Conservation (phyloP, 1,140 invertebrate species). For the Carcinoscorpius rotundicauda region DNA sequence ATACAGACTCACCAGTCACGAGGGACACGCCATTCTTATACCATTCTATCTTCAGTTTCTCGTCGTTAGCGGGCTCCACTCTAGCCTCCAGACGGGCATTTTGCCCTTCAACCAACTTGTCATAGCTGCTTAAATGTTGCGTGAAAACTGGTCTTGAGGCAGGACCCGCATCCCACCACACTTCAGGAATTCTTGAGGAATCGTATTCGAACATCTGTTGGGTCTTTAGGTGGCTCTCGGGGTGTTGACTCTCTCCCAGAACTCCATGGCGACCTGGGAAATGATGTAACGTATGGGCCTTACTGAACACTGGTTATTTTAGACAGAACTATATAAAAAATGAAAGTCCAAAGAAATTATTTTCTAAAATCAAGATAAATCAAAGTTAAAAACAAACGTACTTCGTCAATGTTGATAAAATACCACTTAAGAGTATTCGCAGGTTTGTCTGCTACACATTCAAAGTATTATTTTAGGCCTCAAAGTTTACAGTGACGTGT, state of each 20-base stretch:
- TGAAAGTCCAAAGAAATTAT: too few relatives aligned
- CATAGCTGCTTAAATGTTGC: slow-evolving; percentile 72
- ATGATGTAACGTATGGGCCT: too few relatives aligned
- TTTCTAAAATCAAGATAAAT: too few relatives aligned
- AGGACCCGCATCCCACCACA: slow-evolving; percentile 61
- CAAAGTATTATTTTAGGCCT: too few relatives aligned
- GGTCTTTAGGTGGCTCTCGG: slow-evolving; percentile 79
- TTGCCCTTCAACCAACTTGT: slow-evolving; percentile 68
- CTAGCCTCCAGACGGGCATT: slow-evolving; percentile 27
- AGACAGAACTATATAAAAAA: too few relatives aligned
- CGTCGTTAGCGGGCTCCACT: slow-evolving; percentile 35
- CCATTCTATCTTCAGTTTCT: slow-evolving; percentile 55
- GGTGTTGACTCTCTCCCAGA: slow-evolving; percentile 62
- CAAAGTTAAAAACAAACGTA: too few relatives aligned
- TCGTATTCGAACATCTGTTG: slow-evolving; percentile 67
- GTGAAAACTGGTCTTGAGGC: slow-evolving; percentile 75
- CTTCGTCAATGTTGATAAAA: too few relatives aligned
- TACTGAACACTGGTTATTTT: too few relatives aligned
- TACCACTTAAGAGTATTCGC: too few relatives aligned
- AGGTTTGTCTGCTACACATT: too few relatives aligned
- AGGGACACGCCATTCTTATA: slow-evolving; percentile 78
- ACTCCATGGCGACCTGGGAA: slow-evolving; percentile 49
- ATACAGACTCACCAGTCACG: slow-evolving; percentile 55
- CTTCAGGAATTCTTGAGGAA: slow-evolving; percentile 72
- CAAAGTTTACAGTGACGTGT: too few relatives aligned